A percentile compares a stretch with the other conserved stretches of the same genome.
Evolutionary conservation across 2,113 vertebrate genomes (phyloP).

Genomic region (Pluvianellus socialis): DNA sequence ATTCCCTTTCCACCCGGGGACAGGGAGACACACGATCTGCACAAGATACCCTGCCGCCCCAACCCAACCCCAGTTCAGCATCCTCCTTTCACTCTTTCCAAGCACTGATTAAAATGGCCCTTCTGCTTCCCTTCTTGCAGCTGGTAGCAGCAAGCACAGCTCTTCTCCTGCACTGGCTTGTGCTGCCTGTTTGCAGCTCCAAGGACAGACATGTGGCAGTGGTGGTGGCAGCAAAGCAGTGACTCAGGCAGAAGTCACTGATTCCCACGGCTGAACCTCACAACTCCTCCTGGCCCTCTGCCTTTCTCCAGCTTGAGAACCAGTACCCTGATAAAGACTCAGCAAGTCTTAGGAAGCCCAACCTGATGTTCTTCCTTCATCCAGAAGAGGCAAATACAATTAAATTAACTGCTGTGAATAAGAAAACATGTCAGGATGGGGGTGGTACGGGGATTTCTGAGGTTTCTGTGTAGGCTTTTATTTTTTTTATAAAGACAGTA

Average conservation of each 20-base stretch:
- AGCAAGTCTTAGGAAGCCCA: neutral
- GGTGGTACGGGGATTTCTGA: neutral
- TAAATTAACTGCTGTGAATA: neutral
- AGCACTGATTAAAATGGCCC: neutral
- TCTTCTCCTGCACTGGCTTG: neutral
- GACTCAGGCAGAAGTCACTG: neutral
- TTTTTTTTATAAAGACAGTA: neutral
- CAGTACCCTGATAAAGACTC: neutral
- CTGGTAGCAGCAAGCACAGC: neutral
- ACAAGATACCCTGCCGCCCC: neutral
- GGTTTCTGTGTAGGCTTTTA: too few relatives aligned
- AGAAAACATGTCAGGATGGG: neutral
- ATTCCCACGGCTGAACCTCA: accelerated
- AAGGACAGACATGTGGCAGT: neutral
- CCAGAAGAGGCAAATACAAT: neutral
- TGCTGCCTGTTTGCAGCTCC: neutral
- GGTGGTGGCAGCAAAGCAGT: neutral
- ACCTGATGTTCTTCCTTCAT: neutral
- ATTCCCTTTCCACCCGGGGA: neutral
- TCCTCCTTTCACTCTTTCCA: neutral
- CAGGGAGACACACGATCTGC: neutral
- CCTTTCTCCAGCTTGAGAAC: neutral
- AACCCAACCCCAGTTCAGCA: neutral
- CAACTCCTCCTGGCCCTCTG: accelerated
- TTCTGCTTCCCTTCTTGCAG: neutral